phyloP scores from a whole-genome alignment of 1,140 invertebrate species.

The Lepidurus couesii region DNA sequence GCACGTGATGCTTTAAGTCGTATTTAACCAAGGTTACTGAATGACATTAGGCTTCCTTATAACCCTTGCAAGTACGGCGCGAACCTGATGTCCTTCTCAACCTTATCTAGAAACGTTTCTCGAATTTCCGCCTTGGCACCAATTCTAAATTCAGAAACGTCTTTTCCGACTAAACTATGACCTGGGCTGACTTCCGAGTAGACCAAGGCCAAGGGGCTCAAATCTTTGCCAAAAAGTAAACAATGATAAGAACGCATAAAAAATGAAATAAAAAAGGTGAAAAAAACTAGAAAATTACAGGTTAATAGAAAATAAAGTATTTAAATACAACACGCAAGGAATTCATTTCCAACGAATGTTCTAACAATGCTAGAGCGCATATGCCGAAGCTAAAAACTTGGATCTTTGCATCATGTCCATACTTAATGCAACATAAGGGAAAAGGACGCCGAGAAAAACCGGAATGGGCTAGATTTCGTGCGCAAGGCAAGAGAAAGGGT shows the following conservation, averaged over 20 bases:
- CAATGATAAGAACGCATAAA: background rate
- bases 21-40: background rate
- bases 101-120: background rate
- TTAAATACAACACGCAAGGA: too few relatives aligned
- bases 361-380: too few relatives aligned
- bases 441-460: background rate
- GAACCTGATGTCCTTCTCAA: background rate
- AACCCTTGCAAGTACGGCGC: background rate
- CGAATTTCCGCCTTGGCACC: background rate
- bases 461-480: background rate
- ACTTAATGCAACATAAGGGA: background rate
- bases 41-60: background rate
- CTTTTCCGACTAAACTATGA: background rate
- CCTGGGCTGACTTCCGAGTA: background rate
- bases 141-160: background rate
- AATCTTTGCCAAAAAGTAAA: background rate
- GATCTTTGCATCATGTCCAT: too few relatives aligned
- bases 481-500: slow-evolving; percentile 13
- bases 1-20: background rate
- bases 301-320: too few relatives aligned
- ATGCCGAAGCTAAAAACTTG: background rate
- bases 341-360: too few relatives aligned
- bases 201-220: background rate
- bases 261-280: background rate
- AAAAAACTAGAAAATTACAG: too few relatives aligned